phyloP scores from a whole-genome alignment of 2,113 vertebrate species.

The Perca fluviatilis region DNA sequence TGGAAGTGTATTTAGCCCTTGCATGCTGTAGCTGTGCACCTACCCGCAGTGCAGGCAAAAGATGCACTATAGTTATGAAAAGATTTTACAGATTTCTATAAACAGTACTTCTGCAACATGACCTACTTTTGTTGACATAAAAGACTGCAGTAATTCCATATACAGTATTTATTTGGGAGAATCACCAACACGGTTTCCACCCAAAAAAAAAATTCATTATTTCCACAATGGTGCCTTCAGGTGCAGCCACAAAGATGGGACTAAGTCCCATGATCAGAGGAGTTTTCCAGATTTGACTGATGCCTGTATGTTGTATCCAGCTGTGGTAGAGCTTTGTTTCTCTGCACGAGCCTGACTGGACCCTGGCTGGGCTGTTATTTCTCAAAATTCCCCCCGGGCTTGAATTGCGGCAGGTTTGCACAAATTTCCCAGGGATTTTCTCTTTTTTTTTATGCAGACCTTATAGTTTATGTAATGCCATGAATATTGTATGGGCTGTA shows the following conservation, averaged over 20 bases:
- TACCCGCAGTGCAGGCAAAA: neutral
- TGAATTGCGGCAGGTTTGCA: too few relatives aligned
- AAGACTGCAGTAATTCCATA: conserved; percentile 30
- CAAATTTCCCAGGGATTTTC: too few relatives aligned
- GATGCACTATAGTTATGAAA: conserved; percentile 4
- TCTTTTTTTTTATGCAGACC: too few relatives aligned
- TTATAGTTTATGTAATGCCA: too few relatives aligned
- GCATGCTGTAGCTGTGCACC: neutral
- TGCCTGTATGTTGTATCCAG: neutral
- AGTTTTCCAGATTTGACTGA: neutral
- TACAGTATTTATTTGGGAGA: conserved; percentile 12
- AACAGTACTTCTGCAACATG: conserved; percentile 39
- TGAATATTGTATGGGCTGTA: too few relatives aligned
- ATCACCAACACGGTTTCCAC: conserved; percentile 9
- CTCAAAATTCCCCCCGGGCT: too few relatives aligned
- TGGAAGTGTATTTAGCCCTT: neutral
- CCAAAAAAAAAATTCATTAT: conserved; percentile 26
- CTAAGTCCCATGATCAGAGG: neutral
- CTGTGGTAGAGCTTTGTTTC: too few relatives aligned
- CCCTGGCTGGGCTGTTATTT: too few relatives aligned
- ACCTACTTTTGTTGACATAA: conserved; percentile 38
- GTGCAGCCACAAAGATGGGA: neutral
- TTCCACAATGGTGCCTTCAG: conserved; percentile 9
- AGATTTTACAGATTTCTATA: neutral
- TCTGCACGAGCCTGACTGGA: too few relatives aligned